Evolutionary conservation across 2,888 invertebrate genomes (phyloP), one percentile per base, ranked within the genome.

Genomic region (Rhagonycha lutea): DNA sequence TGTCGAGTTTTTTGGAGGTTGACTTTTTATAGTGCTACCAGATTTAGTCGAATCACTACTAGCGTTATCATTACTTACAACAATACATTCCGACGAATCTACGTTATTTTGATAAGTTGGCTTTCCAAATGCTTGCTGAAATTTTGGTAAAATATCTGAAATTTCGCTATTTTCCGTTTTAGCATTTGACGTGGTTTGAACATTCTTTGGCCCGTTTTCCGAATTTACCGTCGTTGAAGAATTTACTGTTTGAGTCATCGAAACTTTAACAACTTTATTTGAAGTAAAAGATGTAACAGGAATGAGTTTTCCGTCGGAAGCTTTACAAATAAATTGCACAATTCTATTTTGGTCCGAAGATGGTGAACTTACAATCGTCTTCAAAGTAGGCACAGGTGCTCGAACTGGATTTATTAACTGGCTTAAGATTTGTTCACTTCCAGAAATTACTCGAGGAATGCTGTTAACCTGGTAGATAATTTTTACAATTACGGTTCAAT

Each of bases 121-220:
- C 86, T 94, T 94, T 0, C 94, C 94, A 85, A 94, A 94, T 0
- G 93, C 94, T 87, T 94, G 94, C 84, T 94, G 94, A 84, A 94
- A 94, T 86, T 94, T 94, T 3, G 94, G 94, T 76, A 94, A 80
- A 9, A 86, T 87, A 82, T 91, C 91, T 61, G 86, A 81, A 69
- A 82, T 83, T 68, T 83, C 81, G 0, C 82, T 79, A 23, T 86
- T 82, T 83, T 89, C 89, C 60, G 83, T 85, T 29, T 81, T 80
- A 69, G 74, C 70, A 69, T 80, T 83, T 73, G 79, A 76, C n/a
- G 80, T 77, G 61, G 86, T 88, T 82, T 91, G 90, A 79, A 90
- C 89, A 82, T 90, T 89, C 83, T 90, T 90, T 0, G 90, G 89
- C 80, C 89, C 90, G 80, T 90, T 91, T 84, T 91, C 91, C 78